phyloP scores from a whole-genome alignment of 1,140 invertebrate species.

The Tigriopus japonicus region DNA sequence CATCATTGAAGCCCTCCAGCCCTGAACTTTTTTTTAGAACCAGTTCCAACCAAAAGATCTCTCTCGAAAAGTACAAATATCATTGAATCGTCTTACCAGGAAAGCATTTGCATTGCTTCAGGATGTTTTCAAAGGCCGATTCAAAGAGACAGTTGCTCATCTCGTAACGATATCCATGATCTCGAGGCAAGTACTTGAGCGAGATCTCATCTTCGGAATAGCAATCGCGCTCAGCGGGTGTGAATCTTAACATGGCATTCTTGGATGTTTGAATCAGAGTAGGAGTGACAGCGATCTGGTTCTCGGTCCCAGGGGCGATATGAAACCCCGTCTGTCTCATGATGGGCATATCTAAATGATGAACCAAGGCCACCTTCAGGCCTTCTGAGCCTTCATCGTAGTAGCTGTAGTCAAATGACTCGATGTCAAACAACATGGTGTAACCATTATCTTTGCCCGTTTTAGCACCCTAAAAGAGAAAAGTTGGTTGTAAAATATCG shows the following conservation, averaged over 20 bases:
- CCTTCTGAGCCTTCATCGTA: constrained; percentile 15
- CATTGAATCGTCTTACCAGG: not conserved
- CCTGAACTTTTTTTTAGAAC: too few species aligned
- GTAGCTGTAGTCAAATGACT: constrained; percentile 10
- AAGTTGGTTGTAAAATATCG: too few species aligned
- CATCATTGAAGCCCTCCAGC: too few species aligned
- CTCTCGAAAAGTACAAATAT: too few species aligned
- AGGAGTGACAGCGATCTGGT: constrained; percentile 14
- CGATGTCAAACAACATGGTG: constrained; percentile 15
- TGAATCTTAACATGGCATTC: constrained; percentile 8
- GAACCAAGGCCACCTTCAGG: constrained; percentile 11
- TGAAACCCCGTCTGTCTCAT: constrained; percentile 14
- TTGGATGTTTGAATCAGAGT: constrained; percentile 10
- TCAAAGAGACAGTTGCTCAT: constrained; percentile 15
- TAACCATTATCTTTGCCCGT: constrained; percentile 14
- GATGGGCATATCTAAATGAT: constrained; percentile 14
- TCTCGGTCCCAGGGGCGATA: constrained; percentile 14
- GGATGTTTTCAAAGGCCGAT: constrained; percentile 13
- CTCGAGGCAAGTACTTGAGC: constrained; percentile 9
- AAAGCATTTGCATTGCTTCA: constrained; percentile 12
- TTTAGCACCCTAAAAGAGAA: constrained; percentile 12
- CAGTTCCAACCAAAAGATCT: too few species aligned
- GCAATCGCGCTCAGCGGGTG: constrained; percentile 8
- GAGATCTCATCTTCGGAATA: constrained; percentile 14
- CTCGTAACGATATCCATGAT: constrained; percentile 14